Percentiles rank a stretch among this genome's conserved stretches.
Conservation (phyloP, 2,888 invertebrate species). For the Liopterus haemorrhoidalis region DNA sequence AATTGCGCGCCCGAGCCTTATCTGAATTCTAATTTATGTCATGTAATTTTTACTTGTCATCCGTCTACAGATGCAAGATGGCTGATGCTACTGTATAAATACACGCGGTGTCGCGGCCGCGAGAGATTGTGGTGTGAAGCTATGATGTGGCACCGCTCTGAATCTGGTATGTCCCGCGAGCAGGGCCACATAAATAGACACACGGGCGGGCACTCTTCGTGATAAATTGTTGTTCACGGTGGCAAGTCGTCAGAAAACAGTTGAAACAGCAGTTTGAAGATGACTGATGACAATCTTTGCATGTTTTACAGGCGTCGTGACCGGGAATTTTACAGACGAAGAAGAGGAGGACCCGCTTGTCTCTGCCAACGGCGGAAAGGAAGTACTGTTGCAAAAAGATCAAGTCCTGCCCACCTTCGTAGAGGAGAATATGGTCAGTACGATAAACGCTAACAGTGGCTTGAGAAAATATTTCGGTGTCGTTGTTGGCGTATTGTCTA, state of each 20-base stretch:
- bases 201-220: not conserved
- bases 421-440: slow-evolving; percentile 41
- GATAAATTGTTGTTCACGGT: too few species aligned
- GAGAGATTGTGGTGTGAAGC: not conserved
- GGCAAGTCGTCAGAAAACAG: too few species aligned
- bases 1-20: slow-evolving; percentile 18
- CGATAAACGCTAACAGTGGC: slow-evolving; percentile 40
- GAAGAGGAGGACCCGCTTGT: slow-evolving; percentile 31
- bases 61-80: slow-evolving; percentile 11
- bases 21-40: slow-evolving; percentile 19
- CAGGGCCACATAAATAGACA: slow-evolving; percentile 1
- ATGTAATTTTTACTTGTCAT: slow-evolving; percentile 20
- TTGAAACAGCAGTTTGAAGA: too few species aligned
- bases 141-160: not conserved
- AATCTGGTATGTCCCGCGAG: not conserved
- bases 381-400: slow-evolving; percentile 34
- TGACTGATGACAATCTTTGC: slow-evolving; percentile 12
- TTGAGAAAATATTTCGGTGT: slow-evolving; percentile 43
- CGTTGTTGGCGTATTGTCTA: slow-evolving; percentile 43
- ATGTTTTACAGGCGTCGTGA: slow-evolving; percentile 34
- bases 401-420: slow-evolving; percentile 31
- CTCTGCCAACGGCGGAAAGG: slow-evolving; percentile 15
- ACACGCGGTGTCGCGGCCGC: not conserved
- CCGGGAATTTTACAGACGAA: slow-evolving; percentile 43
- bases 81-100: slow-evolving; percentile 6